A percentile compares a stretch with the other conserved stretches of the same genome.
These are phyloP conservation scores for Bolborhynchus lineola DNA, from an alignment of 2,113 vertebrate species.

Conservation along the genomic window DNA sequence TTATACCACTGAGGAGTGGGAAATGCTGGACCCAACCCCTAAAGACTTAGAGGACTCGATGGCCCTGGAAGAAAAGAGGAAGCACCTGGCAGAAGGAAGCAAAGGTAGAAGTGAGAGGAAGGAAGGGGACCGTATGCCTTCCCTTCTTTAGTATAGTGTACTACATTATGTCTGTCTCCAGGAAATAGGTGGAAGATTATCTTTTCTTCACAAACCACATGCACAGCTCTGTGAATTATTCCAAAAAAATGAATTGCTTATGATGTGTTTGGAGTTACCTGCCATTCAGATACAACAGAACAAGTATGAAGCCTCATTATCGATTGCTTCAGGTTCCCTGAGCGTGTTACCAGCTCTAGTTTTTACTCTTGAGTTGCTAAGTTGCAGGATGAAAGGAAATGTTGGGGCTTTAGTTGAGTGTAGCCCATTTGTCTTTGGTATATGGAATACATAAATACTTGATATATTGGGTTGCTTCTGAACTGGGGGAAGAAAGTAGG, in stretches of 20 bases:
- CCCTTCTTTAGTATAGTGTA: not conserved
- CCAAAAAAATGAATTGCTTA: not conserved
- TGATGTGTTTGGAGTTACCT: not conserved
- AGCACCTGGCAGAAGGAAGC: slow-evolving; percentile 70
- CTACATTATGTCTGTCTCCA: not conserved
- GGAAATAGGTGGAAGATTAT: not conserved
- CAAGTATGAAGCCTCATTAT: not conserved
- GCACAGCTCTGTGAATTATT: not conserved
- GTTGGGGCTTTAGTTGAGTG: not conserved
- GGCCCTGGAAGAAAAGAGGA: slow-evolving; percentile 72
- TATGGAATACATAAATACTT: not conserved
- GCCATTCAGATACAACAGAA: not conserved
- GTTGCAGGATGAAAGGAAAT: not conserved
- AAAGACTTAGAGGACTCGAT: slow-evolving; percentile 84
- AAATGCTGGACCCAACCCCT: slow-evolving; percentile 84
- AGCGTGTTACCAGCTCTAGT: not conserved
- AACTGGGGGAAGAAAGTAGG: not conserved
- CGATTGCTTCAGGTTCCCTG: not conserved
- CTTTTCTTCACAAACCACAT: not conserved
- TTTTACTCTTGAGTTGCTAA: not conserved
- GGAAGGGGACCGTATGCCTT: not conserved
- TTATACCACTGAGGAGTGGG: slow-evolving; percentile 96
- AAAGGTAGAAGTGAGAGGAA: slow-evolving; percentile 74
- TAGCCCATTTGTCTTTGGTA: not conserved
- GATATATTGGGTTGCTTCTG: not conserved